phyloP scores from a whole-genome alignment of 2,888 invertebrate species.

The Acheta domesticus region DNA sequence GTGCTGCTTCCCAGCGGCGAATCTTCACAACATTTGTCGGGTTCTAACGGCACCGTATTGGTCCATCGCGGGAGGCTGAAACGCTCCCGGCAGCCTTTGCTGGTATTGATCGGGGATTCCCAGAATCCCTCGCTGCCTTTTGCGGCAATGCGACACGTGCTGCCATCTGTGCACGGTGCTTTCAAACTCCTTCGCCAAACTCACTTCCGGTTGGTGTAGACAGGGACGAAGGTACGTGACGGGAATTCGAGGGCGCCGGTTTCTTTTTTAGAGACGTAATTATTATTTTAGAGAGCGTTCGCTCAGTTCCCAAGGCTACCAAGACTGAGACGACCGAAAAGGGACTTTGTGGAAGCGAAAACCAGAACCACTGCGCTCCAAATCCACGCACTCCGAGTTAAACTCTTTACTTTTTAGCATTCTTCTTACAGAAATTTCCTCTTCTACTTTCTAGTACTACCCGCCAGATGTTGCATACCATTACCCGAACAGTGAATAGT shows the following conservation, averaged over 20 bases:
- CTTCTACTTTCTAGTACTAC: too few relatives aligned
- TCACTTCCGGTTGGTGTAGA: neutral
- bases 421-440: too few relatives aligned
- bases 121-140: neutral
- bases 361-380: too few relatives aligned
- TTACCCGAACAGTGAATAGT: too few relatives aligned
- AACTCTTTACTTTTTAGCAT: too few relatives aligned
- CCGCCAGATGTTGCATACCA: too few relatives aligned
- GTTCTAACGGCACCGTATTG: neutral
- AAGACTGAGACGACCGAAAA: too few relatives aligned
- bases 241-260: neutral
- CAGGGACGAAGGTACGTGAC: neutral
- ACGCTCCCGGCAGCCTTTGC: slow-evolving; percentile 5
- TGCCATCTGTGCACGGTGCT: slow-evolving; percentile 1
- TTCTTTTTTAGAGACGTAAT: neutral
- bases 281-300: neutral
- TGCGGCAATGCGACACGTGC: slow-evolving; percentile 7
- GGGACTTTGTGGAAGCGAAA: too few relatives aligned
- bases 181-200: neutral
- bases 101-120: slow-evolving; percentile 10
- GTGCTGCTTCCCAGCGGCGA: slow-evolving; percentile 11
- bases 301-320: too few relatives aligned
- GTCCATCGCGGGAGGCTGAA: neutral
- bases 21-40: neutral
- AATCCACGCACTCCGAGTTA: too few relatives aligned